A percentile compares a stretch with the other conserved stretches of the same genome.
These are phyloP conservation scores for Neoseiulus cucumeris DNA, from an alignment of 1,140 invertebrate species.

Conservation along the genomic window DNA sequence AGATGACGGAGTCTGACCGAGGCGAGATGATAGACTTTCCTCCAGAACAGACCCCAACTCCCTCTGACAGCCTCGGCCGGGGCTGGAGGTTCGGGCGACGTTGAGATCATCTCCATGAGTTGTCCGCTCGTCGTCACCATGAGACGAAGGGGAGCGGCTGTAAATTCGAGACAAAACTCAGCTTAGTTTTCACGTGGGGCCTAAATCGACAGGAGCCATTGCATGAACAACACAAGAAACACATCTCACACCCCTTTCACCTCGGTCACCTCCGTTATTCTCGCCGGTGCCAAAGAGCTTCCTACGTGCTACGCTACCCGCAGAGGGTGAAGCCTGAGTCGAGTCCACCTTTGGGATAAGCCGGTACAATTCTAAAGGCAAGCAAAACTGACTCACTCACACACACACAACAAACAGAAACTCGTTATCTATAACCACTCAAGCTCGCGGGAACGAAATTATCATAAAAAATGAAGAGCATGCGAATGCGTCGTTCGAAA, in stretches of 20 bases:
- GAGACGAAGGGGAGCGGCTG: neutral
- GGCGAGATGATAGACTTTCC: conserved; percentile 73
- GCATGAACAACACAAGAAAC: too few species aligned
- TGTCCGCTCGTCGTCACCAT: neutral
- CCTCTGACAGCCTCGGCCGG: conserved; percentile 6
- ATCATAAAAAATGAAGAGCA: too few species aligned
- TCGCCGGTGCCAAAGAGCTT: neutral
- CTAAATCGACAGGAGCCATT: too few species aligned
- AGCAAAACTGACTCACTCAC: neutral
- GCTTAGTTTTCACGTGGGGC: too few species aligned
- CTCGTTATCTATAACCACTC: too few species aligned
- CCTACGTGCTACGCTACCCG: neutral
- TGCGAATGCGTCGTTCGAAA: too few species aligned
- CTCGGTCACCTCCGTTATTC: too few species aligned
- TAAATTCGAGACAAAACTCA: too few species aligned
- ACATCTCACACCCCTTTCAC: too few species aligned
- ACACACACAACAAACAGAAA: too few species aligned
- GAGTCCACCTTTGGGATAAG: neutral
- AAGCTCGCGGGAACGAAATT: too few species aligned
- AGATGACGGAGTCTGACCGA: conserved; percentile 70
- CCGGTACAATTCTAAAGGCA: neutral
- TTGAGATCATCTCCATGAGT: neutral
- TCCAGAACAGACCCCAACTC: conserved; percentile 16
- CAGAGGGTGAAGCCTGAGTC: neutral
- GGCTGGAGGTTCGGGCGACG: neutral